Evolutionary conservation across 2,888 invertebrate species (phyloP).

Genomic region (Archips xylosteana): DNA sequence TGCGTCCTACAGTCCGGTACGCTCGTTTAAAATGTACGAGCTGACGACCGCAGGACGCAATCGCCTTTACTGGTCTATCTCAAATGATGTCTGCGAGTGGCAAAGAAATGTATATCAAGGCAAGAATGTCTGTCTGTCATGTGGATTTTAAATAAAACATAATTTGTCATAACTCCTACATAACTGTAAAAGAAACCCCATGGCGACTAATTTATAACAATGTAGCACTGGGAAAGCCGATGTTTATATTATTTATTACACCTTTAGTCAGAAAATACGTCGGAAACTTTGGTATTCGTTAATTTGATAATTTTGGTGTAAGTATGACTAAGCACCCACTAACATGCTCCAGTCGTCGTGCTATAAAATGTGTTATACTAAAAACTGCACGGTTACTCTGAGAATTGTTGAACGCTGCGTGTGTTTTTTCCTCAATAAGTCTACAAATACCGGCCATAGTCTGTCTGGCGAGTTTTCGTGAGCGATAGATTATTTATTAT

Average conservation of each 20-base stretch:
- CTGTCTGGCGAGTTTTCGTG: conserved; percentile 6
- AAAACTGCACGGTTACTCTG: neutral
- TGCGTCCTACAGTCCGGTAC: too few species aligned
- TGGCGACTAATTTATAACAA: conserved; percentile 18
- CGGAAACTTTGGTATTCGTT: neutral
- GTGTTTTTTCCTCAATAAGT: neutral
- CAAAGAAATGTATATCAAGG: too few species aligned
- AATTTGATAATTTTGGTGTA: too few species aligned
- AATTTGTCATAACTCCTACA: too few species aligned
- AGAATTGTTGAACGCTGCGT: too few species aligned
- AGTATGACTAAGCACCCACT: too few species aligned
- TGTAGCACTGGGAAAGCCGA: neutral
- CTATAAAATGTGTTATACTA: neutral
- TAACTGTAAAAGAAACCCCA: neutral
- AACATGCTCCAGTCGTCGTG: too few species aligned
- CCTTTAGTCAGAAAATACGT: neutral
- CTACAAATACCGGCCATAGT: neutral
- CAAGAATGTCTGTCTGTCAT: too few species aligned
- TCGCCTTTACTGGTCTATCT: neutral
- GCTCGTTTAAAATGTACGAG: too few species aligned
- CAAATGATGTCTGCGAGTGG: too few species aligned
- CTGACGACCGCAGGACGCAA: neutral
- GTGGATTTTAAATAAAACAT: too few species aligned
- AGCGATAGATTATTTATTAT: conserved; percentile 17
- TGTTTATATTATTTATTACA: neutral